phyloP scores from a whole-genome alignment of 2,113 vertebrate genomes.

The Clarias gariepinus region DNA sequence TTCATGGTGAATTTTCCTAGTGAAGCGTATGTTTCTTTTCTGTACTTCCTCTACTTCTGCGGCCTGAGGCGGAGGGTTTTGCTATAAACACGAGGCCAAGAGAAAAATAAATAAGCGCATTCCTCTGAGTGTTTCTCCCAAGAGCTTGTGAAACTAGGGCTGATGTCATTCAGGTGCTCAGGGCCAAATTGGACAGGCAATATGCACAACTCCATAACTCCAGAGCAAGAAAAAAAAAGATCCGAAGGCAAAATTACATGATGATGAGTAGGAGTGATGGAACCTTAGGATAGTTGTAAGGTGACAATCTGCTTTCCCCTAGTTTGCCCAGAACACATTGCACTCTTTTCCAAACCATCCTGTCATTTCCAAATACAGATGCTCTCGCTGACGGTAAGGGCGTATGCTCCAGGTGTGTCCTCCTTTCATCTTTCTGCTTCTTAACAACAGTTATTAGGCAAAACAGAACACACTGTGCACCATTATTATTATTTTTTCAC shows the following conservation, averaged over 20 bases:
- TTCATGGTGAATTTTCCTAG: not conserved
- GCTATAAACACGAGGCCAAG: conserved; percentile 23
- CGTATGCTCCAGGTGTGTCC: conserved; percentile 68
- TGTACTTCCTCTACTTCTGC: not conserved
- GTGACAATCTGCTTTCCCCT: conserved; percentile 8
- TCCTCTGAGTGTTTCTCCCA: conserved; percentile 62
- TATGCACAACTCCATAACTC: not conserved
- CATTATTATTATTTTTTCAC: not conserved
- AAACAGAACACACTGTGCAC: conserved; percentile 49
- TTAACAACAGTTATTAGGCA: conserved; percentile 70
- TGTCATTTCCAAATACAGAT: conserved; percentile 74
- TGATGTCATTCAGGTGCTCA: conserved; percentile 72
- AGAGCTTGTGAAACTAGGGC: conserved; percentile 55
- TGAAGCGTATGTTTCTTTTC: not conserved
- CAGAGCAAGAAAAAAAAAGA: not conserved
- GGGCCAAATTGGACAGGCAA: conserved; percentile 57
- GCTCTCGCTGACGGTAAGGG: conserved; percentile 44
- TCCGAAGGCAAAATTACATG: conserved; percentile 60
- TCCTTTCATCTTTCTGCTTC: conserved; percentile 61
- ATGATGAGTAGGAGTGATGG: conserved; percentile 73
- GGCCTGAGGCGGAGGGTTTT: not conserved
- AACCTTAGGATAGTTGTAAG: conserved; percentile 55
- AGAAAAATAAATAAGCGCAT: conserved; percentile 57
- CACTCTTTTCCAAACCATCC: conserved; percentile 45
- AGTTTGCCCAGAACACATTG: not conserved